Conservation (phyloP, 2,888 invertebrate species). For the Ormyrus thymus region DNA sequence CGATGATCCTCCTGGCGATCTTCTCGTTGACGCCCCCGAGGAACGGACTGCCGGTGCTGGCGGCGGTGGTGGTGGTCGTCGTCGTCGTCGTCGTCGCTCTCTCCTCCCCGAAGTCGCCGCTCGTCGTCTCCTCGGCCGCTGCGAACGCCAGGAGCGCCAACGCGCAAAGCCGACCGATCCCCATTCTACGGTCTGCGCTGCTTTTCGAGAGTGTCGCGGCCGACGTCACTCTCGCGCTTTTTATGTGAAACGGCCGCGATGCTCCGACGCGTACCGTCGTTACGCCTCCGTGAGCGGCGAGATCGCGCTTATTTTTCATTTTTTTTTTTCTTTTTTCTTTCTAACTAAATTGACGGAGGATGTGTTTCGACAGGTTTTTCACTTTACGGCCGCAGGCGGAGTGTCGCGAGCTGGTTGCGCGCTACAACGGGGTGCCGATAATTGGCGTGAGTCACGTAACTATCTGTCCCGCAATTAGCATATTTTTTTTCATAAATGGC, state of each 20-base stretch:
- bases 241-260: constrained; percentile 43
- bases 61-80: not conserved
- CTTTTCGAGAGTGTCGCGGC: constrained; percentile 33
- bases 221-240: constrained; percentile 30
- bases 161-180: not conserved
- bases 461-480: too few relatives aligned
- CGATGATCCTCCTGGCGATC: constrained; percentile 47
- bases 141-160: constrained; percentile 5
- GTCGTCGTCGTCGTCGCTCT: not conserved
- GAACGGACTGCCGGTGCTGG: too few relatives aligned
- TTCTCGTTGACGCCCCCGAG: constrained; percentile 20
- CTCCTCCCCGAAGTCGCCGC: not conserved
- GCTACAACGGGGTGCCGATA: too few relatives aligned
- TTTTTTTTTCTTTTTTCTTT: constrained; percentile 4
- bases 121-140: constrained; percentile 21
- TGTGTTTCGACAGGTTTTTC: constrained; percentile 52
- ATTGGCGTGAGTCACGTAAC: too few relatives aligned
- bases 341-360: constrained; percentile 47
- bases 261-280: constrained; percentile 49
- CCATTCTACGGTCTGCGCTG: not conserved
- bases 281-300: constrained; percentile 41
- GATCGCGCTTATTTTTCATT: too few relatives aligned
- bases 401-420: too few relatives aligned
- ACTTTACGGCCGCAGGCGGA: constrained; percentile 29
- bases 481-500: too few relatives aligned